Base-by-base conservation (phyloP, 1,140 invertebrate species). In the Trichonephila inaurata region DNA sequence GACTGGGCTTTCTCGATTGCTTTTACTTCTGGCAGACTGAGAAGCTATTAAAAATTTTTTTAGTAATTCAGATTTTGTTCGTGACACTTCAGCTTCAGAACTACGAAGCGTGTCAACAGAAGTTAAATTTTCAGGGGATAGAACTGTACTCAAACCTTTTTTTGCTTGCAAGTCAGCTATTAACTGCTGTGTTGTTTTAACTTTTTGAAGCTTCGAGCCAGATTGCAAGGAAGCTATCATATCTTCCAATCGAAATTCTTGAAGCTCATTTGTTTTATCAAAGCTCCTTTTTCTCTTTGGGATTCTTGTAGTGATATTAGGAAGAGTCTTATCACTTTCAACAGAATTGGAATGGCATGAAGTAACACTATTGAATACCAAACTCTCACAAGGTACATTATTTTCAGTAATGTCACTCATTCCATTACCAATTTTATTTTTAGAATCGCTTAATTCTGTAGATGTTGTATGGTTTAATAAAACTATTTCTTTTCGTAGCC, bases 131-230 rank as follows among this genome's bases (percentile, higher is more conserved):
- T 95, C 94, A 94, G 94, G 51, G 95, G 94, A 96, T 94, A 96
- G 58, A 44, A 64, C 24, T 89, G 92, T 62, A 66, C 19, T 95
- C 94, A 96, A 97, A 87, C 97, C 96, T 94, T 95, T 95, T 94
- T 95, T 96, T 92, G 97, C 97, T 95, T 97, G 97, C 92, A 98
- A 96, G 95, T 98, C 97, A 66, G 97, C 97, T 89, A 98, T 96
- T 28, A 98, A 95, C 95, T 98, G 97, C 95, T 98, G 97, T 40
- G 98, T 98, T 2, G 98, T 98, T 96, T 98, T 98, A 1, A 98
- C 96, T 96, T 96, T 98, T 97, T 94, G 97, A 97, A 95, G 96
- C 97, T 64, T 97, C 33, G 87, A 61, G 58, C 83, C 81, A 40
- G 72, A 96, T 33, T 96, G 96, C 69, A 97, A 96, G 94, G 88